Percentiles rank a stretch among this genome's conserved stretches.
Conservation (phyloP, 2,113 vertebrate genomes). For the Picathartes gymnocephalus region DNA sequence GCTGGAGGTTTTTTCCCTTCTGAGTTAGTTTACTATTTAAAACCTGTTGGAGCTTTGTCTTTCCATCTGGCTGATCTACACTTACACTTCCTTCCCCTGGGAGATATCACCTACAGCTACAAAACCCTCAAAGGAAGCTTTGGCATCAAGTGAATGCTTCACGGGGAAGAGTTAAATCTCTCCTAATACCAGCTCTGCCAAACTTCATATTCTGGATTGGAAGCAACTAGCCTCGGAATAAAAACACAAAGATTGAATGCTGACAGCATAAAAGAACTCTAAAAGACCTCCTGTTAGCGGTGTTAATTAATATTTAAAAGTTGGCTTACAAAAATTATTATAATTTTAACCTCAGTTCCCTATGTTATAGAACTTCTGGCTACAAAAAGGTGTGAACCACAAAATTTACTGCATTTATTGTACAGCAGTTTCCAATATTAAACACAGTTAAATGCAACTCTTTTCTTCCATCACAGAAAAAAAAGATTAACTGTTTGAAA, state of each 20-base stretch:
- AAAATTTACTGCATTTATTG: constrained; percentile 17
- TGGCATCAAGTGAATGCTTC: not conserved
- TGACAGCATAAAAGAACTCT: constrained; percentile 30
- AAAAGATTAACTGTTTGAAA: not conserved
- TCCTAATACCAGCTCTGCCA: constrained; percentile 41
- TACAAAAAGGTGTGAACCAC: not conserved
- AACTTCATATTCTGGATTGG: constrained; percentile 55
- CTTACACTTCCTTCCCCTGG: not conserved
- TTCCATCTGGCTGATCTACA: not conserved
- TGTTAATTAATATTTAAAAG: constrained; percentile 48
- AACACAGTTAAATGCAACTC: not conserved
- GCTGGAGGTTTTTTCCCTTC: not conserved
- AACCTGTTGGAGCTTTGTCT: constrained; percentile 10
- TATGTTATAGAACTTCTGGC: constrained; percentile 20
- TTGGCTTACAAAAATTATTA: constrained; percentile 20
- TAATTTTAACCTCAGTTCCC: not conserved
- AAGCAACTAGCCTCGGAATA: constrained; percentile 44
- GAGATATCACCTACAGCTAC: not conserved
- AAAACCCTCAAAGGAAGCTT: not conserved
- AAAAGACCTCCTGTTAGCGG: not conserved
- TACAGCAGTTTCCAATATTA: not conserved
- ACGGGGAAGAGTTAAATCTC: constrained; percentile 40
- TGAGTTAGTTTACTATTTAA: constrained; percentile 38
- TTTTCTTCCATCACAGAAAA: not conserved
- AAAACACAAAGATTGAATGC: constrained; percentile 50